phyloP scores from a whole-genome alignment of 2,888 invertebrate species.

The Plebejus anna region DNA sequence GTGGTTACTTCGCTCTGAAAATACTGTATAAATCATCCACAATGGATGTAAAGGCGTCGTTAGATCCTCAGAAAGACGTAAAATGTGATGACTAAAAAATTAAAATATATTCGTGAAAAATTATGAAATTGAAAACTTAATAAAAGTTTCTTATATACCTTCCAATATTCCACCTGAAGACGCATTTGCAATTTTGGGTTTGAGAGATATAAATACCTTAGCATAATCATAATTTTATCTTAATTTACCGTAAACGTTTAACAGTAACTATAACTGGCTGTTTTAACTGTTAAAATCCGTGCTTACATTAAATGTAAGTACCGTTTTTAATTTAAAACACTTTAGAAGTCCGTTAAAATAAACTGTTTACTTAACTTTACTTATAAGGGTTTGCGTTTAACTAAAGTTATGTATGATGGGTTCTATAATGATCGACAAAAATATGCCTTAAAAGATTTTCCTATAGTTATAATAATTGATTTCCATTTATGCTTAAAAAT shows the following conservation, averaged over 20 bases:
- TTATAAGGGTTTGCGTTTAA: background rate
- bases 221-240: background rate
- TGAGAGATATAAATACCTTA: background rate
- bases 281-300: slow-evolving; percentile 13
- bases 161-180: no score
- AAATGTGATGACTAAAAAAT: no score
- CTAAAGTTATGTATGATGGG: background rate
- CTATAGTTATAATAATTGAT: background rate
- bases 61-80: no score
- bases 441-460: background rate
- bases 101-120: no score
- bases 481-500: background rate
- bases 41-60: no score
- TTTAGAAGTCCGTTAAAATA: slow-evolving; percentile 15
- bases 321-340: slow-evolving; percentile 6
- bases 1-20: no score
- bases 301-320: background rate
- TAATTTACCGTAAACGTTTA: slow-evolving; percentile 11
- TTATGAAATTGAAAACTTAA: no score
- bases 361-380: background rate
- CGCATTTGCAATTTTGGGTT: no score
- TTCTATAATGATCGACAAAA: background rate
- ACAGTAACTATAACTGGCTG: slow-evolving; percentile 18
- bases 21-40: no score
- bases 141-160: no score